Conservation (phyloP, 2,113 vertebrate genomes). For the Hipposideros armiger region DNA sequence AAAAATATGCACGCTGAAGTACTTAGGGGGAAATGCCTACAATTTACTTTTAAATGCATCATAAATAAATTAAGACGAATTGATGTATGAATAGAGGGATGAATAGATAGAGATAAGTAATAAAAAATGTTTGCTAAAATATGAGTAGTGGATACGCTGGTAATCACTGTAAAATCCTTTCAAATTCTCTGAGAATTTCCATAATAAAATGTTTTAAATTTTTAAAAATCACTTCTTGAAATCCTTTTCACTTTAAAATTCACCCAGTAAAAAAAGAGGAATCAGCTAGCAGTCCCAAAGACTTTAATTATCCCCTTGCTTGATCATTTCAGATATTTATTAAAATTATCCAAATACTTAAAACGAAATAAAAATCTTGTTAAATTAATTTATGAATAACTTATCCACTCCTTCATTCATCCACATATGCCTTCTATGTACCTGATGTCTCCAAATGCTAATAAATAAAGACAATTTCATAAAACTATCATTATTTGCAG, state of each 20-base stretch:
- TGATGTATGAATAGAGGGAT: background rate
- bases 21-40: background rate
- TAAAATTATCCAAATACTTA: background rate
- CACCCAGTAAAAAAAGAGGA: background rate
- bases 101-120: background rate
- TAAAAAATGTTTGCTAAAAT: background rate
- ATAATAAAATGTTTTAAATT: background rate
- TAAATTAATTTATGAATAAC: background rate
- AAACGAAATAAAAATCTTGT: background rate
- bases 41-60: background rate
- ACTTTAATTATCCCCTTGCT: background rate
- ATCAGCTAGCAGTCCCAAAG: background rate
- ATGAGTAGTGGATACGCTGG: background rate
- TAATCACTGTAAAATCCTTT: background rate
- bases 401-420: background rate
- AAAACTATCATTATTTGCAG: too few species aligned
- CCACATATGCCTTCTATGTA: background rate
- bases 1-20: background rate
- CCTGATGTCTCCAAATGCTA: background rate
- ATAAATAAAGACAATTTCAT: background rate
- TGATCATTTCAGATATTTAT: background rate
- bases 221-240: conserved; percentile 12
- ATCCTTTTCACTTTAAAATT: conserved; percentile 21
- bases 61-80: background rate
- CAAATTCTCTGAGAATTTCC: background rate